Evolutionary conservation across 2,888 invertebrate genomes (phyloP).

Genomic region (Auanema sp.): DNA sequence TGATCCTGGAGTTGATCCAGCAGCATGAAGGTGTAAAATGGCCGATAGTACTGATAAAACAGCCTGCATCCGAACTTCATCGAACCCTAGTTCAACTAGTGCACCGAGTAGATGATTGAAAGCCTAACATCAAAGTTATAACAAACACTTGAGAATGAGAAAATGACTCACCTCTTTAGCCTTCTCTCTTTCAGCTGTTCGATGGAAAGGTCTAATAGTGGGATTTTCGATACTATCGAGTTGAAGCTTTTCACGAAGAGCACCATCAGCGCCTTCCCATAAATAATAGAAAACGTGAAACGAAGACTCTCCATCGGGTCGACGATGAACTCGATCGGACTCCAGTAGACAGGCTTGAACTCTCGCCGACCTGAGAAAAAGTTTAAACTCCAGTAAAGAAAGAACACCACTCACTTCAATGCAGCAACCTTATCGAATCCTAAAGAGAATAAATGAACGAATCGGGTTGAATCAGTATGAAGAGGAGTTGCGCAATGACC

Average conservation of each 20-base stretch:
- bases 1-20: constrained; percentile 23
- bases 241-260: constrained; percentile 70
- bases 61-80: constrained; percentile 78
- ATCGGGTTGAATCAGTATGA: constrained; percentile 85
- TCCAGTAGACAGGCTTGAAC: constrained; percentile 76
- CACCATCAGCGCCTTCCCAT: constrained; percentile 72
- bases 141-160: constrained; percentile 68
- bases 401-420: constrained; percentile 30
- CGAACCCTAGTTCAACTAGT: constrained; percentile 77
- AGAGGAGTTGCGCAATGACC: constrained; percentile 84
- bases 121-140: constrained; percentile 77
- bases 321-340: constrained; percentile 74
- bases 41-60: constrained; percentile 86
- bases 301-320: constrained; percentile 75
- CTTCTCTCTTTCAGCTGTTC: constrained; percentile 65
- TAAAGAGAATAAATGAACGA: constrained; percentile 86
- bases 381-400: too few relatives aligned
- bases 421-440: constrained; percentile 84
- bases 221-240: constrained; percentile 80
- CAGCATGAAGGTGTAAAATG: constrained; percentile 78
- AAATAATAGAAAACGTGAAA: constrained; percentile 76
- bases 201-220: constrained; percentile 78
- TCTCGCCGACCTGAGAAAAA: constrained; percentile 36
- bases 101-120: constrained; percentile 81
- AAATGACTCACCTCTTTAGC: constrained; percentile 29